Evolutionary conservation across 2,113 vertebrate species (phyloP).

Genomic region (Vidua macroura): DNA sequence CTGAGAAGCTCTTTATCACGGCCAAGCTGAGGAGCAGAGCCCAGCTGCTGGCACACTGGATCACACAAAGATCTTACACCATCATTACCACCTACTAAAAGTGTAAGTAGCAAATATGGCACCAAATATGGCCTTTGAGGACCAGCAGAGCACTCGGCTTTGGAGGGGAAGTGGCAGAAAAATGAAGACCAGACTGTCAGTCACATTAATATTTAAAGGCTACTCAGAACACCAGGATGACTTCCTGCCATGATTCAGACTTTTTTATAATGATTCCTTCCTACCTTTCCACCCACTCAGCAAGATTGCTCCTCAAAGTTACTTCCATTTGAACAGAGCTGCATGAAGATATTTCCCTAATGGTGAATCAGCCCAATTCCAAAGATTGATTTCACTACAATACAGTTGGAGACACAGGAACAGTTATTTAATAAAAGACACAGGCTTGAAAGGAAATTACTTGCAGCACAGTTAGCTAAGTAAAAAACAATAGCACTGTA

Average conservation of each 20-base stretch:
- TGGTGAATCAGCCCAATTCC: slow-evolving; percentile 27
- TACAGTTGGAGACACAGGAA: not conserved
- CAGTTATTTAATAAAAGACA: not conserved
- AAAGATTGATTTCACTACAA: slow-evolving; percentile 6
- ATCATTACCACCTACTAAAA: not conserved
- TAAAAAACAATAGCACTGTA: not conserved
- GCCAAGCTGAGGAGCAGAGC: not conserved
- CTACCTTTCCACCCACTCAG: slow-evolving; percentile 44
- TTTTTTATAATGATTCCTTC: not conserved
- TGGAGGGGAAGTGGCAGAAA: not conserved
- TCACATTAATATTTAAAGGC: slow-evolving; percentile 1
- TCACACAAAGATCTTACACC: not conserved
- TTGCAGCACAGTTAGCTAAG: not conserved
- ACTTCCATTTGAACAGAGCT: not conserved
- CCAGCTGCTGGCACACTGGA: fast-evolving
- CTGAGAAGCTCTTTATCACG: not conserved
- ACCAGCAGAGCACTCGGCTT: not conserved
- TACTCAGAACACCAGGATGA: not conserved
- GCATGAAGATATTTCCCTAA: not conserved
- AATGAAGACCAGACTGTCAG: not conserved
- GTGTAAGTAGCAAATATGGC: fast-evolving
- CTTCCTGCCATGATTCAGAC: not conserved
- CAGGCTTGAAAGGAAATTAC: not conserved
- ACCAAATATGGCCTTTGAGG: not conserved
- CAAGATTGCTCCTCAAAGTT: not conserved